Evolutionary conservation across 2,888 invertebrate genomes (phyloP), one percentile per base, ranked within the genome.

Genomic region (Lithophane socia): DNA sequence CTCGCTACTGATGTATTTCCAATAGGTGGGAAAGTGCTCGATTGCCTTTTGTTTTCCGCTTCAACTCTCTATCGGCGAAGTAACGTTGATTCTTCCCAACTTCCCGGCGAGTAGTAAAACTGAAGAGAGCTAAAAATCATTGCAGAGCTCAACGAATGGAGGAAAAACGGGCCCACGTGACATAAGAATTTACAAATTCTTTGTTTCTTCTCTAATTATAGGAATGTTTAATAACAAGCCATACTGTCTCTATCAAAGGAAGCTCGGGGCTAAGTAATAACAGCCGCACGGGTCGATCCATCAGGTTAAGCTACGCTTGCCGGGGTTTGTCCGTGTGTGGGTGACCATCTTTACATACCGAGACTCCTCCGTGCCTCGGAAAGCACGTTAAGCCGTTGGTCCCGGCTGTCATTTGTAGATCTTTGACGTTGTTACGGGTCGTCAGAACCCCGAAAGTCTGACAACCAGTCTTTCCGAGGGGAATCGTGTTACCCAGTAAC

Each of bases 11-110:
- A 76, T 80, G 79, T 81, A 79, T 79, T 86, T 84, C 77, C 75
- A 78, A 82, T 80, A 67, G 78, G 72, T 79, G 66, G 77, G 71
- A 77, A 80, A 87, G 75, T 82, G 68, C 80, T 61, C 82, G 74
- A 85, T 85, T 87, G 69, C 69, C 77, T 84, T 84, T 86, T 83
- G 80, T 86, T 86, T 86, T 86, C 65, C 80, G 63, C 77, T 81
- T 29, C 66, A 86, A 83, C 77, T 77, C 64, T 86, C 60, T 69
- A 76, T 66, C 71, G 68, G 58, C 70, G 63, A 42, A 75, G 75
- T 73, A 71, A 80, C 54, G 75, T 61, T 78, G 69, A 81, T 84
- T 74, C 47, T 60, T 65, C 44, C 66, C 24, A 86, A 83, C 79
- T 81, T 86, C 44, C 68, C 58, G 12, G n/a, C 56, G 44, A 69